Evolutionary conservation across 2,888 invertebrate species (phyloP), one percentile per base, ranked within the genome.

Genomic region (Ectemnius continuus): DNA sequence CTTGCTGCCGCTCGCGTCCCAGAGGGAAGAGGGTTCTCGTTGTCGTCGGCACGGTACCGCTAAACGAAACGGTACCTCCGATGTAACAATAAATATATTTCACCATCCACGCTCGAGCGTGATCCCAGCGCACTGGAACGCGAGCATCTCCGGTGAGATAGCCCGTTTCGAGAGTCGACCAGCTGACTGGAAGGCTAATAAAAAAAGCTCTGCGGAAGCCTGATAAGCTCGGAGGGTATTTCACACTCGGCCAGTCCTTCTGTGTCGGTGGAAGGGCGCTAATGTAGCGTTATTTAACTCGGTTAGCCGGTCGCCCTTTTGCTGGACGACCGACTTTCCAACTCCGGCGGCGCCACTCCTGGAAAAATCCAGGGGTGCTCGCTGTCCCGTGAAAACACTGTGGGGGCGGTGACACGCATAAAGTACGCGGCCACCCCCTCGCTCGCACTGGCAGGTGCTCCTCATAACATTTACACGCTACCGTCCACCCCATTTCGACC

Each of bases 271-370:
- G 75, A 76, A 86, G 88, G 87, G 87, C 88, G 90, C 86, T 87
- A 87, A 89, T 88, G 88, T 90, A 88, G 88, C 89, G 89, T 90
- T 89, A 90, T 90, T 90, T 90, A 90, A 90, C 90, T 90, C 87
- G 87, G 88, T 90, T 90, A 89, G 84, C 70, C 69, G 80, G 75
- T 73, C 81, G 76, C 75, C 77, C 84, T 67, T 68, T 56, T 62
- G 62, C 75, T 20, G 70, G 57, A 61, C 61, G 65, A 64, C n/a
- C 52, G 52, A 52, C 52, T 64, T 71, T 23, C 45, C 48, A 58
- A 23, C 26, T 76, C 67, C 73, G 74, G 70, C 72, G 63, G 70
- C 73, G 69, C 70, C 78, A 5, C 3, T 16, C 76, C 75, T 68
- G 61, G 72, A 78, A 78, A 83, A 79, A 85, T 81, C 82, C 81